Base-by-base conservation (phyloP, 2,797 vertebrate species). In the Squalus acanthias region DNA sequence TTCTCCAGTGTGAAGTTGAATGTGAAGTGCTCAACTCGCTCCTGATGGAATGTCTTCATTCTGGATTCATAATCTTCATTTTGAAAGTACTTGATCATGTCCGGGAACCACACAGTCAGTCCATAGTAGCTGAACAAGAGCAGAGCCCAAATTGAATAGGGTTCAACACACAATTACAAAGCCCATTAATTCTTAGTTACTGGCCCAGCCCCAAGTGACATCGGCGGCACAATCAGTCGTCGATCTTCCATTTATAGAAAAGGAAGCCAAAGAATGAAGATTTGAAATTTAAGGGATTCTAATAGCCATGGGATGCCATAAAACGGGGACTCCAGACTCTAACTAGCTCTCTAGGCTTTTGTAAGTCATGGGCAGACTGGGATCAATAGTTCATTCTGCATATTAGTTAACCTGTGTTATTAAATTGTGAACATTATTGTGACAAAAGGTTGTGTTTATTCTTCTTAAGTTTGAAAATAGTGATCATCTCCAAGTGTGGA, bases 1-100 rank as follows among this genome's bases (percentile, higher is more conserved):
- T 99, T 99, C 97, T 99, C 98, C 97, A 99, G 97, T 0, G 99
- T 99, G 97, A 99, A 99, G 97, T 99, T 99, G 97, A 99, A 99
- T 96, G 99, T 99, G 97, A 99, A 99, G 0, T 98, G 98, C 0
- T 98, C 98, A 17, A 99, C 98, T 0, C 98, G 98, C 96, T 99
- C 99, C 2, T 98, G 97, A 4, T 98, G 97, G 96, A 99, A 99
- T 15, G 98, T 97, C 97, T 98, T 98, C 87, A 99, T 98, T 96
- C 98, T 98, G 82, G 98, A 98, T 96, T 99, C 98, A 1, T 99
- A 99, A 0, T 98, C 99, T 96, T 99, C 98, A 0, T 98, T 99
- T 97, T 99, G 99, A 97, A 99, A 98, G 97, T 99, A 99, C 8
- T 99, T 99, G 97, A 99, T 99, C 98, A 99, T 99, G 96, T 99